Conservation (phyloP, 2,888 invertebrate genomes). For the Pachymerium ferrugineum region DNA sequence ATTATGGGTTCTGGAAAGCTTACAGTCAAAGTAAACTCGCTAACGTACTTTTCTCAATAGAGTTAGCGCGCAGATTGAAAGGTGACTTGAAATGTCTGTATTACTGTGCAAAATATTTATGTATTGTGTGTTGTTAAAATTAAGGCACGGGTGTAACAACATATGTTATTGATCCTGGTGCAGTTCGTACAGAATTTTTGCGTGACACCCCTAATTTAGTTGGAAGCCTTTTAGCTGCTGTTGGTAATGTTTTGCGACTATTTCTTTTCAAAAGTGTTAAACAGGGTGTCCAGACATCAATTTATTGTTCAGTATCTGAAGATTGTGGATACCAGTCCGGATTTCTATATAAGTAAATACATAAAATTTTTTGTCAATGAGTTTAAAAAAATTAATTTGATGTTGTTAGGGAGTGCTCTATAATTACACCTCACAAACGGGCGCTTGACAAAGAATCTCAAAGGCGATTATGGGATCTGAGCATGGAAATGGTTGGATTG, state of each 20-base stretch:
- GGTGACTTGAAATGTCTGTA: too few species aligned
- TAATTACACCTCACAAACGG: neutral
- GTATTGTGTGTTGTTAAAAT: conserved; percentile 46
- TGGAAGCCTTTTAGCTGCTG: neutral
- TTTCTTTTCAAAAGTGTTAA: conserved; percentile 55
- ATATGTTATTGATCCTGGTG: conserved; percentile 50
- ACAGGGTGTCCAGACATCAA: conserved; percentile 64
- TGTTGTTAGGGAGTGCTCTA: neutral
- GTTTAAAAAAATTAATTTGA: neutral
- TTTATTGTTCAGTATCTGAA: conserved; percentile 65
- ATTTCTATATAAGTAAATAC: conserved; percentile 62
- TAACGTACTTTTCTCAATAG: conserved; percentile 45
- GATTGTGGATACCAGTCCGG: conserved; percentile 59
- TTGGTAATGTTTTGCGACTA: neutral
- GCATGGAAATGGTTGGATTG: conserved; percentile 11
- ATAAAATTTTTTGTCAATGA: neutral
- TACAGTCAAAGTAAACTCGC: conserved; percentile 47
- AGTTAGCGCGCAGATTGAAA: conserved; percentile 42
- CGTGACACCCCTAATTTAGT: neutral
- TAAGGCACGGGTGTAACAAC: conserved; percentile 31
- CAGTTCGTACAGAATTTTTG: conserved; percentile 46
- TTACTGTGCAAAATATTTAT: conserved; percentile 43
- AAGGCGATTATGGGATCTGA: neutral
- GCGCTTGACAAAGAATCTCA: neutral
- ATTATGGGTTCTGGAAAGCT: conserved; percentile 34